Percentiles rank a stretch among this genome's conserved stretches.
These are phyloP conservation scores for Pedetes capensis DNA, from an alignment of 2,113 vertebrate species.

Conservation along the genomic window DNA sequence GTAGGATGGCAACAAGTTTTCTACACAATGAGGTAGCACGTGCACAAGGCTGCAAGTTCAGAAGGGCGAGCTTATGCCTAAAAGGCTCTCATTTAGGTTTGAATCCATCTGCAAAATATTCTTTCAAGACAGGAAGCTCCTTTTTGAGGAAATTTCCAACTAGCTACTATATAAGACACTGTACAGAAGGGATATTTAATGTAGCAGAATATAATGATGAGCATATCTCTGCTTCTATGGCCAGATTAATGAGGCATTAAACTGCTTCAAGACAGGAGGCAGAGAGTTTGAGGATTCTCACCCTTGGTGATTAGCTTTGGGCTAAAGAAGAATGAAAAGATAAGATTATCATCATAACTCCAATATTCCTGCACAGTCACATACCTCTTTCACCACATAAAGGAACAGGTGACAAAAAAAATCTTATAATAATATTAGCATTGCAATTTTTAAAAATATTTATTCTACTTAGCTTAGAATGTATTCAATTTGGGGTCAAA, in stretches of 20 bases:
- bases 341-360: not conserved
- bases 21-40: no score
- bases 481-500: not conserved
- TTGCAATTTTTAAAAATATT: not conserved
- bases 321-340: not conserved
- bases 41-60: not conserved
- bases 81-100: not conserved
- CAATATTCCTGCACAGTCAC: not conserved
- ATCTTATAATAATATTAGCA: not conserved
- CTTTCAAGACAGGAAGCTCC: not conserved
- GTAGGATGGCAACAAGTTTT: accelerated
- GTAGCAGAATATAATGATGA: not conserved
- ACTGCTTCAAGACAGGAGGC: not conserved
- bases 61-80: not conserved
- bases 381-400: not conserved
- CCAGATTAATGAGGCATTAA: not conserved
- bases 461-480: not conserved
- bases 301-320: not conserved
- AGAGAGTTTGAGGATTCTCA: not conserved
- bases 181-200: not conserved
- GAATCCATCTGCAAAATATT: not conserved
- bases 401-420: not conserved
- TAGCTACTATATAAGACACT: not conserved
- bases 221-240: not conserved
- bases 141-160: not conserved